A percentile compares a stretch with the other conserved stretches of the same genome.
These are phyloP conservation scores for Fregata magnificens DNA, from an alignment of 2,113 vertebrate species.

Conservation along the genomic window DNA sequence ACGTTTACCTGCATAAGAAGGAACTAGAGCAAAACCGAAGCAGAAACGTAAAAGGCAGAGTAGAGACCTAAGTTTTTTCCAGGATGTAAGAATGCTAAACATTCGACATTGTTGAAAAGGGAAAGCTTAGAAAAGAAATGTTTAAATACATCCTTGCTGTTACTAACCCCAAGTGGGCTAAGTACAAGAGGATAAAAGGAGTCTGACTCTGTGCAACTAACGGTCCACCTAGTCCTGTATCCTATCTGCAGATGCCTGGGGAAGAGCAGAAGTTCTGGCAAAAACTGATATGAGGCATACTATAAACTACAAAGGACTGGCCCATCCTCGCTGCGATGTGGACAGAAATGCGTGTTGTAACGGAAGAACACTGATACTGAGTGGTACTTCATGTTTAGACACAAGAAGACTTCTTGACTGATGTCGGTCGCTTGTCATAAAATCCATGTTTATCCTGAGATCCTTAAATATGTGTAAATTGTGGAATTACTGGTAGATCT, in stretches of 20 bases:
- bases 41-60: not conserved
- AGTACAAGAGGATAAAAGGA: not conserved
- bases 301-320: not conserved
- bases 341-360: not conserved
- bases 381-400: not conserved
- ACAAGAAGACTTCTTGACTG: not conserved
- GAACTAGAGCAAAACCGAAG: not conserved
- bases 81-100: not conserved
- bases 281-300: not conserved
- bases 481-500: not conserved
- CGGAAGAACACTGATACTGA: not conserved
- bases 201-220: not conserved
- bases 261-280: not conserved
- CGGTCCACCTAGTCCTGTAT: not conserved
- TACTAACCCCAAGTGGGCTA: not conserved
- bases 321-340: accelerated
- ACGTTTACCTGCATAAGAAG: not conserved
- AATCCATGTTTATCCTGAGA: accelerated
- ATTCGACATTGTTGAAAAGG: not conserved
- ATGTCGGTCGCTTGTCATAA: not conserved
- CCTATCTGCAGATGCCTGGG: conserved; percentile 8
- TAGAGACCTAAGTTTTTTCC: not conserved
- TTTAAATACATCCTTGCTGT: not conserved
- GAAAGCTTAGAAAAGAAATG: not conserved
- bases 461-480: not conserved